Percentiles rank a stretch among this genome's conserved stretches.
These are phyloP conservation scores for Lasius fuliginosus DNA, from an alignment of 2,888 invertebrate genomes.

Conservation along the genomic window DNA sequence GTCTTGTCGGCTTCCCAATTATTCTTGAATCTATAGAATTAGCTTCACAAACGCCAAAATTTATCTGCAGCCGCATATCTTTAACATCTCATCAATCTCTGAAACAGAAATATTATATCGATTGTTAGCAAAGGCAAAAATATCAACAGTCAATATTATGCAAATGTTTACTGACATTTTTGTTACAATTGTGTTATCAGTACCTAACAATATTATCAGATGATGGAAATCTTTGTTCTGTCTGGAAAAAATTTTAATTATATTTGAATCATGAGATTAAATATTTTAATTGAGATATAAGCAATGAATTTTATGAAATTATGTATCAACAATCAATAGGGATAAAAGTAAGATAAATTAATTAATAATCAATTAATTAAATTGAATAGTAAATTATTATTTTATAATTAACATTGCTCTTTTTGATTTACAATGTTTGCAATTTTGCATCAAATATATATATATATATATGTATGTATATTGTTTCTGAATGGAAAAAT, in stretches of 20 bases:
- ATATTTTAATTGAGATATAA: conserved; percentile 4
- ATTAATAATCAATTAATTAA: background rate
- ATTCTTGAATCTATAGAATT: background rate
- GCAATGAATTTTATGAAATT: background rate
- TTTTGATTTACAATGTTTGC: background rate
- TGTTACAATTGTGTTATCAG: background rate
- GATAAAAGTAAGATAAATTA: background rate
- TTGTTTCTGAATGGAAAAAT: background rate
- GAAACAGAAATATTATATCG: conserved; percentile 2
- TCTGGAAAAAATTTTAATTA: background rate
- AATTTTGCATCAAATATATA: background rate
- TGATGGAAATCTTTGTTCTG: conserved; percentile 1
- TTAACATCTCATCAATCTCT: background rate
- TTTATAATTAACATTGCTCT: background rate
- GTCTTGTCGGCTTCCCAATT: background rate
- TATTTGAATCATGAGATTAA: background rate
- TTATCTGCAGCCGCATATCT: background rate
- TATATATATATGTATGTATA: background rate
- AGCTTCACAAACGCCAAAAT: background rate
- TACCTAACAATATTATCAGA: background rate
- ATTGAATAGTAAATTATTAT: background rate
- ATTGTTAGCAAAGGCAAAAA: background rate
- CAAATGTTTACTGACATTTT: background rate
- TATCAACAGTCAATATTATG: conserved; percentile 14
- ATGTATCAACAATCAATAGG: background rate